Conservation (phyloP, 1,140 invertebrate species). For the Pogonus chalceus region DNA sequence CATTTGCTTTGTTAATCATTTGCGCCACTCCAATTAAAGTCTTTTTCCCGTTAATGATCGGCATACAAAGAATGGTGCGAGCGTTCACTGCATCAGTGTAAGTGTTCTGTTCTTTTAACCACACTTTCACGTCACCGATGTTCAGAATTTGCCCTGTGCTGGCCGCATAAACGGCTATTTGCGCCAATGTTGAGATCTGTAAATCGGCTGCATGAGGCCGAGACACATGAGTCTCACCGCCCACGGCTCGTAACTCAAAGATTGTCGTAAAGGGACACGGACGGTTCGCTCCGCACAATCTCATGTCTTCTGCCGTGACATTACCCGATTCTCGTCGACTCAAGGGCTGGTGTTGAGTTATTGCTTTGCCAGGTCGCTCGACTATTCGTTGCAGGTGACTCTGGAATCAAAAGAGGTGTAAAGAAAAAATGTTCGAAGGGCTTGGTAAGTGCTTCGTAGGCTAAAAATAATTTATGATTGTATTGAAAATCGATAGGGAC, state of each 20-base stretch:
- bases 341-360: slow-evolving; percentile 49
- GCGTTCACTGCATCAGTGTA: slow-evolving; percentile 52
- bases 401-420: slow-evolving; percentile 38
- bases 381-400: slow-evolving; percentile 74
- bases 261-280: slow-evolving; percentile 61
- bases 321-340: slow-evolving; percentile 61
- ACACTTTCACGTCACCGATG: slow-evolving; percentile 65
- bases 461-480: neutral
- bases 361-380: slow-evolving; percentile 54
- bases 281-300: slow-evolving; percentile 42
- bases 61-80: slow-evolving; percentile 77
- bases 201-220: slow-evolving; percentile 44
- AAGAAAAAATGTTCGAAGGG: neutral
- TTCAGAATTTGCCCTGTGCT: slow-evolving; percentile 71
- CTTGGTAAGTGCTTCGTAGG: neutral
- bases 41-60: slow-evolving; percentile 80
- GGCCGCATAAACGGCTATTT: slow-evolving; percentile 73
- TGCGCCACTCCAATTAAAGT: slow-evolving; percentile 86
- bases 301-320: slow-evolving; percentile 58
- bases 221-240: slow-evolving; percentile 43
- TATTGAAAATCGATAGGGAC: neutral
- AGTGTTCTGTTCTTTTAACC: slow-evolving; percentile 47
- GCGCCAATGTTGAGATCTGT: slow-evolving; percentile 48
- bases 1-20: slow-evolving; percentile 87
- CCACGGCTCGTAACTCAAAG: slow-evolving; percentile 60